These are phyloP conservation scores for crab-eating macaque (Macaca fascicularis) DNA, from an alignment of 2,113 vertebrate species.

Conservation along the genomic window T2T-MFA8v1.1 NC_088376.1:57452501-57453000, in stretches of 20 bases:
- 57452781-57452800: conserved; percentile 48
- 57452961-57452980: too few species aligned
- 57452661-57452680: background rate
- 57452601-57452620: background rate
- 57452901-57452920: background rate
- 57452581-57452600: background rate
- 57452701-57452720: background rate
- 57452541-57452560: background rate
- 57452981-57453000: background rate
- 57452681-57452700: background rate
- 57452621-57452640: background rate
- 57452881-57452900: conserved; percentile 5
- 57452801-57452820: conserved; percentile 36
- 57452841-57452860: background rate
- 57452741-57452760: background rate
- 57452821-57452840: conserved; percentile 16
- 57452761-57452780: background rate
- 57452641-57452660: background rate
- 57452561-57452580: background rate
- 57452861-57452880: conserved; percentile 44
- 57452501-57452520: background rate
- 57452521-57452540: background rate
- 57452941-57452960: too few species aligned
- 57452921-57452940: background rate
- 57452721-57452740: background rate